Conservation (phyloP, 2,888 invertebrate species). For the Agrochola circellaris region DNA sequence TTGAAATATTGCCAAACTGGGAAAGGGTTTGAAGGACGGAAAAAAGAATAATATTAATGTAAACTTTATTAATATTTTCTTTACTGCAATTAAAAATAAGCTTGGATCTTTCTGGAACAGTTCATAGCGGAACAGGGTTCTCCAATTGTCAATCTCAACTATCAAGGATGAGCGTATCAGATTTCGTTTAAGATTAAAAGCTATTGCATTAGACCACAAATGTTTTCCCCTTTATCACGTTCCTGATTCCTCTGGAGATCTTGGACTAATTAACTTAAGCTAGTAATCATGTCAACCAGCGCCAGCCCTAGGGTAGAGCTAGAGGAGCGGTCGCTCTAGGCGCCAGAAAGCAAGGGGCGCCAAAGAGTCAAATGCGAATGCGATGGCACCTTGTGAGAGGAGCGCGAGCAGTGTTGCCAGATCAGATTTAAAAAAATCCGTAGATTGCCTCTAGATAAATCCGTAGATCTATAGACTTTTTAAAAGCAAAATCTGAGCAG, state of each 20-base stretch:
- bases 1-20: conserved; percentile 47
- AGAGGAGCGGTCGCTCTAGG: neutral
- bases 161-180: conserved; percentile 3
- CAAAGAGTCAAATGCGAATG: neutral
- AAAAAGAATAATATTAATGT: neutral
- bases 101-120: neutral
- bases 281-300: neutral
- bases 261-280: conserved; percentile 9
- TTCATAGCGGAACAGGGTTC: neutral
- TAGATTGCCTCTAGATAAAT: too few species aligned
- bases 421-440: neutral
- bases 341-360: neutral
- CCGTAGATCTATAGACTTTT: too few species aligned
- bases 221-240: neutral
- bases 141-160: neutral
- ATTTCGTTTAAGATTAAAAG: conserved; percentile 43
- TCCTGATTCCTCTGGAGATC: conserved; percentile 2
- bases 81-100: conserved; percentile 2
- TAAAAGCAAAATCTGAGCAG: too few species aligned
- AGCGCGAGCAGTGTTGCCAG: neutral
- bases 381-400: neutral
- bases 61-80: conserved; percentile 14
- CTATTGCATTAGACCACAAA: conserved; percentile 8
- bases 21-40: conserved; percentile 30
- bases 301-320: neutral